phyloP scores from a whole-genome alignment of 2,888 invertebrate species.

The Caenorhabditis sp. region DNA sequence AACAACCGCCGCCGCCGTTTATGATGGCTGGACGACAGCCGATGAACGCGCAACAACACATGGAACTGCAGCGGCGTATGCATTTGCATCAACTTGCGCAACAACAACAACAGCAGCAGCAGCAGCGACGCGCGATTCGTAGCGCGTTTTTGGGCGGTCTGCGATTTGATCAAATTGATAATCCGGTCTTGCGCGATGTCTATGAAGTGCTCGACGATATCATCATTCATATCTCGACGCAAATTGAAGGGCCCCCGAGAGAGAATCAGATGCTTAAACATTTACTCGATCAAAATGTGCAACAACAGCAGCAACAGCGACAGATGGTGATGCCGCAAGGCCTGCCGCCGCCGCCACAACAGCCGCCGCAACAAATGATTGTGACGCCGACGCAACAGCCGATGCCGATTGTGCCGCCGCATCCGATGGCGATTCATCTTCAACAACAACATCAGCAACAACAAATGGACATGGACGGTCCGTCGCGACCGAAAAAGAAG shows the following conservation, averaged over 20 bases:
- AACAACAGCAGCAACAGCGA: neutral
- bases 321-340: conserved; percentile 6
- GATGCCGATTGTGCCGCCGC: conserved; percentile 8
- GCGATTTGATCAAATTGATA: conserved; percentile 17
- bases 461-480: conserved; percentile 11
- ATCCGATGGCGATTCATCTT: neutral
- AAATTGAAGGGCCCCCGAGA: conserved; percentile 3
- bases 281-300: conserved; percentile 9
- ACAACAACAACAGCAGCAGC: conserved; percentile 21
- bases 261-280: conserved; percentile 9
- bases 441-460: conserved; percentile 14
- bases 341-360: neutral
- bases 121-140: conserved; percentile 14
- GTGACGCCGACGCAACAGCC: conserved; percentile 6
- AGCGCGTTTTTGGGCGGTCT: conserved; percentile 14
- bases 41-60: neutral
- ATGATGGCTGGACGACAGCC: neutral
- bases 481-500: conserved; percentile 63
- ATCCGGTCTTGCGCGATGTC: conserved; percentile 23
- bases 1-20: neutral
- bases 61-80: neutral
- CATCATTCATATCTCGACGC: conserved; percentile 21
- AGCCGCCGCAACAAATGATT: neutral
- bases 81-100: conserved; percentile 7
- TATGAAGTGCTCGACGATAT: conserved; percentile 52